Evolutionary conservation across 2,113 vertebrate genomes (phyloP), one percentile per base, ranked within the genome.

Genomic region (Paramisgurnus dabryanus): DNA sequence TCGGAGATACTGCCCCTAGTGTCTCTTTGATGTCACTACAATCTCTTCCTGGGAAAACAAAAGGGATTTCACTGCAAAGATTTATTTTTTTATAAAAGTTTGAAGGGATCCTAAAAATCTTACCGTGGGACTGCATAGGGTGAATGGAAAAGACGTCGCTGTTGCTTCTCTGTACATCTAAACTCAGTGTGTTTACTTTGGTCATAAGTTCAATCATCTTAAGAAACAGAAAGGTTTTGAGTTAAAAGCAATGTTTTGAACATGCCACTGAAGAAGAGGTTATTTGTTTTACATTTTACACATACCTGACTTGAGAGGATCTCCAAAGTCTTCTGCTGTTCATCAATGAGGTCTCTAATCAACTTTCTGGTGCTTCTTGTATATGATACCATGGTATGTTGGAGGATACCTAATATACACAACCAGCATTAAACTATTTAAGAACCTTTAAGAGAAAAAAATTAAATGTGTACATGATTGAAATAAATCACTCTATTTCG

Each of bases 1-100:
- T 96, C 81, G 95, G 95, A 83, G 96, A 93, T 0, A 95, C 91
- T 5, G 91, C 92, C 76, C 93, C 81, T 71, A 96, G 83, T 0
- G 86, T 96, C 50, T 96, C 94, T 89, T 95, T 95, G 85, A 97
- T 96, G 89, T 96, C 93, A 76, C 93, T 96, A 88, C 96, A 97
- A 85, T 96, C 96, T 85, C 93, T 90, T 49, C 95, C 95, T 98
- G 72, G 60, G 85, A 34, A 86, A 79, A 74, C 55, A 71, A 80
- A n/a, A 69, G 50, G 6, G 22, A 41, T 64, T 34, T 66, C 6
- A 15, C 6, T 22, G n/a, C 5, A 7, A 45, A 7, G 10, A 34
- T 63, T 34, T 34, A 34, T 43, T n/a, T 75, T 75, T 63, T 40
- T 22, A 53, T 10, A 5, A 9, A 50, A 17, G 4, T 27, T 70